Evolutionary conservation across 2,888 invertebrate genomes (phyloP).

Genomic region (Zele albiditarsus): DNA sequence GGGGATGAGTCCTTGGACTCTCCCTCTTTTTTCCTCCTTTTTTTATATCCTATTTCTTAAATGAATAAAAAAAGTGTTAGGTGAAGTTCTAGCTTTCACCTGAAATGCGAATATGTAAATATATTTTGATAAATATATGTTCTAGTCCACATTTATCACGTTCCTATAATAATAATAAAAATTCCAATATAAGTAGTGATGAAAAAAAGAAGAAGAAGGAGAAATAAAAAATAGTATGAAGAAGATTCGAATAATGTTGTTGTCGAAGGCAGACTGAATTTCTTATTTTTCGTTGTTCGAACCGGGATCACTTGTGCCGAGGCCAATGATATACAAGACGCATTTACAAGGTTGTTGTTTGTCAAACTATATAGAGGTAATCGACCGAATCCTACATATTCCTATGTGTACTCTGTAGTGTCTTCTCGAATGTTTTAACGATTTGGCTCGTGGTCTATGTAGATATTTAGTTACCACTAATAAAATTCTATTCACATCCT

Average conservation of each 20-base stretch:
- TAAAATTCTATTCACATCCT: no score
- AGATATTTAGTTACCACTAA: no score
- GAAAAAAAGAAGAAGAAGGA: background rate
- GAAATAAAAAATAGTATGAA: background rate
- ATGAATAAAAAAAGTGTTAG: background rate
- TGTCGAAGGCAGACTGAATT: background rate
- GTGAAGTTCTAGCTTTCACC: slow-evolving; percentile 17
- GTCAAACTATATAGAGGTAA: slow-evolving; percentile 38
- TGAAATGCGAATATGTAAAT: background rate
- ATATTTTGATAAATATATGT: slow-evolving; percentile 10
- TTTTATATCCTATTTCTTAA: slow-evolving; percentile 1
- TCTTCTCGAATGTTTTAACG: background rate
- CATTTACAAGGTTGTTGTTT: slow-evolving; percentile 36
- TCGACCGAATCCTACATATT: slow-evolving; percentile 30
- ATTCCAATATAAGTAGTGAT: background rate
- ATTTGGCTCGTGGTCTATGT: background rate
- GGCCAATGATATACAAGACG: slow-evolving; percentile 27
- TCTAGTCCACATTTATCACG: background rate
- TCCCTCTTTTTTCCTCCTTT: background rate
- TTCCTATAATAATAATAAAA: background rate
- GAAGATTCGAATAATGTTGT: background rate
- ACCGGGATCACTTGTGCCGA: slow-evolving; percentile 17
- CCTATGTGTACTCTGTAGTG: background rate
- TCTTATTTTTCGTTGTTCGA: background rate
- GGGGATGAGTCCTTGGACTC: slow-evolving; percentile 1